phyloP scores from a whole-genome alignment of 1,140 invertebrate genomes.

The Leptopilina boulardi region DNA sequence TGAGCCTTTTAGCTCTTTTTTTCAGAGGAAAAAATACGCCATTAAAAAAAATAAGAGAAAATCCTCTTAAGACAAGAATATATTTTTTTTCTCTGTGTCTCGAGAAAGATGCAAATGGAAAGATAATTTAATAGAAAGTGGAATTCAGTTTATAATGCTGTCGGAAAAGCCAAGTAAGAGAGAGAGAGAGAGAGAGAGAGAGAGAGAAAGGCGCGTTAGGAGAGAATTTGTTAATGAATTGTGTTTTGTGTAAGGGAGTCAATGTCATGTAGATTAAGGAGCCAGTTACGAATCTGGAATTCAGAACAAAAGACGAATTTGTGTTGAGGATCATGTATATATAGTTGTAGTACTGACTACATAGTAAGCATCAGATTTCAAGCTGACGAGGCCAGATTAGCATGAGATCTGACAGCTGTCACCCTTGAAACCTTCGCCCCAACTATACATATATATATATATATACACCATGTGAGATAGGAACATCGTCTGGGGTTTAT shows the following conservation, averaged over 20 bases:
- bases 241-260: constrained; percentile 20
- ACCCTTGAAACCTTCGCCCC: constrained; percentile 29
- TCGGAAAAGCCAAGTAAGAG: too few relatives aligned
- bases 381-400: constrained; percentile 25
- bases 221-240: constrained; percentile 13
- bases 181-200: not conserved
- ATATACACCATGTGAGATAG: constrained; percentile 4
- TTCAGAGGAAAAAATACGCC: too few relatives aligned
- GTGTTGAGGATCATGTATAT: not conserved
- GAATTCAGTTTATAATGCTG: too few relatives aligned
- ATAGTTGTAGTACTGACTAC: constrained; percentile 12
- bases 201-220: not conserved
- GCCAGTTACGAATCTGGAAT: constrained; percentile 20
- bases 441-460: not conserved
- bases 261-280: constrained; percentile 26
- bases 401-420: constrained; percentile 32
- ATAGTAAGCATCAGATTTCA: constrained; percentile 33
- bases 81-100: too few relatives aligned
- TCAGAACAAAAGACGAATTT: constrained; percentile 28
- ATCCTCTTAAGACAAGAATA: too few relatives aligned
- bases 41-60: too few relatives aligned
- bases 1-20: too few relatives aligned
- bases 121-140: too few relatives aligned
- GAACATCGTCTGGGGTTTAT: constrained; percentile 28
- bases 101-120: too few relatives aligned